These are phyloP conservation scores for Apostichopus californicus DNA, from an alignment of 35 echinoderm and acorn worm genomes.

Conservation along the genomic window DNA sequence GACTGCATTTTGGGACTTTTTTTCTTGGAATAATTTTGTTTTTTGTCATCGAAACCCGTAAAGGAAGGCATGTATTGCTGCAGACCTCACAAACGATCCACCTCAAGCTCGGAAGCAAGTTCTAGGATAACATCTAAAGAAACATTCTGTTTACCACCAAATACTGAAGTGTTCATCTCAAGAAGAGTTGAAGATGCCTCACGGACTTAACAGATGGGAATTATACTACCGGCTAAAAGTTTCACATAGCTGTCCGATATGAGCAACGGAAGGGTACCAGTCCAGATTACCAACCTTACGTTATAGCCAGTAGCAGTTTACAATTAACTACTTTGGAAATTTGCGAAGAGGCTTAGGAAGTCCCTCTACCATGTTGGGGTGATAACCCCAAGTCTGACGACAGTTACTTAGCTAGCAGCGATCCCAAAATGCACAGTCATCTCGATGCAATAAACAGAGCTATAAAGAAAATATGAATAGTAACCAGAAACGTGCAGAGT, in stretches of 20 bases:
- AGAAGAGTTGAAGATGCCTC: background rate
- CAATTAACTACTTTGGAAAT: background rate
- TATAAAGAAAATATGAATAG: background rate
- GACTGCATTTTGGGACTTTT: conserved; percentile 53
- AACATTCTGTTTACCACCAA: background rate
- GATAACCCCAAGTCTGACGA: background rate
- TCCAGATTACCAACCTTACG: background rate
- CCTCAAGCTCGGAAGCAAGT: background rate
- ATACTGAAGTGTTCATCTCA: background rate
- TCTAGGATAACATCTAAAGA: background rate
- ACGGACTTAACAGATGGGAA: background rate
- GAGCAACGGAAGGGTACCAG: background rate
- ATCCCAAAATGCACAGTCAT: background rate
- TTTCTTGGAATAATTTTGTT: conserved; percentile 30
- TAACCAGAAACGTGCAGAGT: background rate
- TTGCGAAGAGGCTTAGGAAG: background rate
- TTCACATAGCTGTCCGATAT: background rate
- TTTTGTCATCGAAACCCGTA: conserved; percentile 16
- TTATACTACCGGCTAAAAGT: background rate
- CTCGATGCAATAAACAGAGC: background rate
- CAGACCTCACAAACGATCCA: background rate
- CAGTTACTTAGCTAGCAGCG: background rate
- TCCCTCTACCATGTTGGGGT: background rate
- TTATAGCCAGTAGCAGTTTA: background rate
- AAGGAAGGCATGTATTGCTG: background rate